Percentiles rank a stretch among this genome's conserved stretches.
Evolutionary conservation across 2,113 vertebrate species (phyloP).

Genomic region (Tachycineta bicolor): DNA sequence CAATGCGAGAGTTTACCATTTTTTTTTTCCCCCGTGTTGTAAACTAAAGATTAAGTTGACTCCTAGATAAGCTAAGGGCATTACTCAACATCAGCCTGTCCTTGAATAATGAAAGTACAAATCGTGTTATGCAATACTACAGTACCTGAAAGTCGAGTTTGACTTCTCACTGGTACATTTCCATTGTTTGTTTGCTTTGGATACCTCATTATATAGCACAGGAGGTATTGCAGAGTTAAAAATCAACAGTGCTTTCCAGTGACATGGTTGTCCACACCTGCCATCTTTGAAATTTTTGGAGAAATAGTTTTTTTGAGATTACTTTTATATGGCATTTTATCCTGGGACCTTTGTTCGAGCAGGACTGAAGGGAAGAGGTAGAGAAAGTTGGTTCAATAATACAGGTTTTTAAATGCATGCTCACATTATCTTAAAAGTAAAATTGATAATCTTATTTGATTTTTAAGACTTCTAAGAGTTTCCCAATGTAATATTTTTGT

Average conservation of each 20-base stretch:
- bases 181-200: slow-evolving; percentile 55
- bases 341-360: background rate
- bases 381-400: background rate
- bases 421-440: background rate
- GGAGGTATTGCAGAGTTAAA: background rate
- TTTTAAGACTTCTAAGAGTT: background rate
- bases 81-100: slow-evolving; percentile 27
- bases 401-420: background rate
- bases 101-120: slow-evolving; percentile 26
- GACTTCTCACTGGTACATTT: slow-evolving; percentile 48
- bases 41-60: background rate
- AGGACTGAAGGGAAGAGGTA: background rate
- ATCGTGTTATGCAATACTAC: slow-evolving; percentile 28
- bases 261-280: background rate
- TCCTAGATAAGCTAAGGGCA: background rate
- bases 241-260: background rate
- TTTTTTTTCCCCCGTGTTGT: background rate
- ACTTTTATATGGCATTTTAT: background rate
- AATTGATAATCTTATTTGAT: background rate
- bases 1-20: background rate
- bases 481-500: background rate
- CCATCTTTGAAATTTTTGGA: background rate
- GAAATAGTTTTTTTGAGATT: background rate
- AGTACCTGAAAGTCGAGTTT: slow-evolving; percentile 51
- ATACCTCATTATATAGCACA: background rate